Base-by-base conservation (phyloP, 2,888 invertebrate genomes). In the Monoplex corrugatus region DNA sequence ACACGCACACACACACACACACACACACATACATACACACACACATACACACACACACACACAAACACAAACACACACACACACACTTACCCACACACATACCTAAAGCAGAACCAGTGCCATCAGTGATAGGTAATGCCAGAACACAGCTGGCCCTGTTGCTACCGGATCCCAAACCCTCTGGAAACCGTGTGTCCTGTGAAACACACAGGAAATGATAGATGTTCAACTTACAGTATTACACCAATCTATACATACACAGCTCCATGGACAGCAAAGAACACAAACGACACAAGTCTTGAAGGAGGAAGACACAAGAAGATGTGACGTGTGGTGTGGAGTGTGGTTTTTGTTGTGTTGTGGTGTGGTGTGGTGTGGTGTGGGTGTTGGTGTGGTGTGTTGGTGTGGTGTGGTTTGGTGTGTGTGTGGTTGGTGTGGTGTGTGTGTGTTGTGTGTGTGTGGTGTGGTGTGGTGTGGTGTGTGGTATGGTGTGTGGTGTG, bases 71-170 rank as follows among this genome's bases (percentile, higher is more conserved):
- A 45, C 50, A 87, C 86, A 68, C 68, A 40, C 40, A 68, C n/a
- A 63, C 57, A 87, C 45, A 78, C 87, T 44, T n/a, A 57, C 72
- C n/a, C 75, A 75, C 87, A 75, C 32, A 40, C 92, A 88, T 92
- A 96, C 96, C 96, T 91, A 97, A 96, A 57, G 97, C 96, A 93
- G 97, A 97, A 0, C 97, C 97, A 92, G 97, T 97, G 0, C 97
- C 97, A 92, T 97, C 97, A 1, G 97, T 96, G 85, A 98, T 97
- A 0, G 98, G 97, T 93, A 97, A 97, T 91, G 95, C 96, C 80
- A 96, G 92, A 38, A 96, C 95, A 80, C 95, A 94, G 78, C 94
- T 93, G 2, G 94, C 95, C 80, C 92, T 93, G 72, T 94, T 94
- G 45, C 92, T 92, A 35, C 93, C 93, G 6, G 94, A 92, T 0